Percentiles rank a stretch among this genome's conserved stretches.
These are phyloP conservation scores for Toxonevra muliebris DNA, from an alignment of 2,888 invertebrate genomes.

Conservation along the genomic window DNA sequence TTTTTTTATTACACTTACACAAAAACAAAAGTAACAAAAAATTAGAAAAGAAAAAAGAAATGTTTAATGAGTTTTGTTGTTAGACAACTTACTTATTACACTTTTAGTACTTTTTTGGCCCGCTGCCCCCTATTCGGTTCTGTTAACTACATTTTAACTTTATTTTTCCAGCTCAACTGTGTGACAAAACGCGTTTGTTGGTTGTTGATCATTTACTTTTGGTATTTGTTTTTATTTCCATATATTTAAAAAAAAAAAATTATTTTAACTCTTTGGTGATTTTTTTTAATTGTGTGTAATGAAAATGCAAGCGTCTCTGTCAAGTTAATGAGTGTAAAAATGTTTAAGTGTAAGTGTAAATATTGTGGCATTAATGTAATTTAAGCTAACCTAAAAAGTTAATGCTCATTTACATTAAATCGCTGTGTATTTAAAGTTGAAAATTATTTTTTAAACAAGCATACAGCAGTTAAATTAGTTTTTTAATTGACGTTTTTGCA, in stretches of 20 bases:
- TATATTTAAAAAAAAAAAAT: too few species aligned
- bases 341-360: constrained; percentile 19
- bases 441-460: too few species aligned
- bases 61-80: neutral
- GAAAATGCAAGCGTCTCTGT: neutral
- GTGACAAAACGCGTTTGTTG: too few species aligned
- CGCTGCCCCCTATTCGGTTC: too few species aligned
- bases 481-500: constrained; percentile 10
- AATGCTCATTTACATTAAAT: constrained; percentile 17
- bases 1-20: neutral
- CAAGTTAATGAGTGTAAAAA: constrained; percentile 13
- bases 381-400: constrained; percentile 9
- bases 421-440: neutral
- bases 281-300: too few species aligned
- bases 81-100: too few species aligned
- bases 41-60: neutral
- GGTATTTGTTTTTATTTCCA: too few species aligned
- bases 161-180: too few species aligned
- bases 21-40: neutral
- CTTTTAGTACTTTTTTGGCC: too few species aligned
- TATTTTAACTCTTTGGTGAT: too few species aligned
- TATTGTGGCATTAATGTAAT: constrained; percentile 17
- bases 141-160: too few species aligned
- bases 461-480: constrained; percentile 28
- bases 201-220: too few species aligned